Base-by-base conservation (phyloP, 2,113 vertebrate genomes). In the Microtus montanus region DNA sequence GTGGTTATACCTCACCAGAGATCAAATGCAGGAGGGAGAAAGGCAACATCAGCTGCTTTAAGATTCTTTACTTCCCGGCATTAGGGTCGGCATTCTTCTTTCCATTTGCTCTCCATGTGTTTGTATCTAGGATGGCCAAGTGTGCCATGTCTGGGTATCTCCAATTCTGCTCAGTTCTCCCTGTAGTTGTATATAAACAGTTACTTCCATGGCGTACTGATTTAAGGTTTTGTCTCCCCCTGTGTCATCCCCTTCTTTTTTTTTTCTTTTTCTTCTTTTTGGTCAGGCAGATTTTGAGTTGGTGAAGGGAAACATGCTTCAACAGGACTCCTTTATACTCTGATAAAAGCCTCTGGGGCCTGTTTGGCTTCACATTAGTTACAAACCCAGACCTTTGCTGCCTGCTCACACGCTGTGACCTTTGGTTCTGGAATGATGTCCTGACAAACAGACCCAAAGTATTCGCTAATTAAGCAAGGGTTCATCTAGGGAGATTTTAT, bases 401-500 rank as follows among this genome's bases (percentile, higher is more conserved):
- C 6, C 92, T 83, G 33, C 6, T n/a, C n/a, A 79, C 8, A 47
- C 47, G 44, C 2, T 41, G 63, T 58, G 33, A 83, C n/a, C 52
- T 91, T 71, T 20, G 14, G 22, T 84, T 52, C 38, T 33, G 70
- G 2, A 94, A 58, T 89, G 74, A 91, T 68, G 11, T 7, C 47
- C 73, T 77, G 41, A 93, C 47, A 68, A 89, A 4, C 91, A 90
- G 87, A 95, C 15, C 15, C 17, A 41, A 75, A 22, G 82, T 12
- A 41, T 52, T 94, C 89, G 17, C n/a, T 86, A 90, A 87, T 78
- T 5, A 75, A 96, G 87, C 86, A 82, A 54, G 10, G 0, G 2
- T 75, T 95, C n/a, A 5, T 28, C 9, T 90, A 80, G 80, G 19
- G 64, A 90, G 52, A n/a, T 82, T 96, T 94, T 77, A 82, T 91